Evolutionary conservation across 2,797 vertebrate genomes (phyloP), one percentile per base, ranked within the genome.

Genomic region (Sebastes trivittatus): DNA sequence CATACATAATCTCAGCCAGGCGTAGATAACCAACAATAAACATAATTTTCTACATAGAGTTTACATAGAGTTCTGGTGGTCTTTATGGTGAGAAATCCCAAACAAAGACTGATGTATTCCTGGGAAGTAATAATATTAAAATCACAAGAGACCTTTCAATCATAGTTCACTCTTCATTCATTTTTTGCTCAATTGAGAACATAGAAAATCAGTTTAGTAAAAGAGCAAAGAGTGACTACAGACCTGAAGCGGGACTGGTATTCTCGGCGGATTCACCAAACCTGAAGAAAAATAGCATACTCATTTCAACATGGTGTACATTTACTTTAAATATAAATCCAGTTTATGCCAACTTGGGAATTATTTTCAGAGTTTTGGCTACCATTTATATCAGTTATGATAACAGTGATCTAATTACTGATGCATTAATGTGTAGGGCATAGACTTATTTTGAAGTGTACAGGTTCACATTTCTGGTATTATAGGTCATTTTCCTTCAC

Each of bases 261-360:
- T 94, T 66, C 75, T 93, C 92, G 0, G 90, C 59, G 64, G 96
- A 88, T 82, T 95, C 85, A 2, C 97, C 97, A 91, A 98, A 98
- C 93, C 97, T 98, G 77, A 25, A 84, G 11, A 82, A 79, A 84
- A 71, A 11, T 90, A 64, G 30, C 16, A 77, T 1, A 56, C 34
- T 68, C 1, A 34, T n/a, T 58, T 32, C 9, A 76, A 32, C 32
- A 22, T 38, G 6, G 23, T 13, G 6, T 23, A 30, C 22, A 65
- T 49, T 64, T 60, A 34, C 29, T 42, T 6, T 1, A 54, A 32
- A 5, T 11, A 14, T 46, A 36, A 49, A 61, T 72, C 5, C 8
- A 60, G 7, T 13, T 36, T 4, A 23, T 25, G 3, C 9, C 7
- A 29, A 20, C 6, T 13, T 32, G 1, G 11, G 14, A 27, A n/a